Base-by-base conservation (phyloP, 2,888 invertebrate genomes). In the Bembecia ichneumoniformis region DNA sequence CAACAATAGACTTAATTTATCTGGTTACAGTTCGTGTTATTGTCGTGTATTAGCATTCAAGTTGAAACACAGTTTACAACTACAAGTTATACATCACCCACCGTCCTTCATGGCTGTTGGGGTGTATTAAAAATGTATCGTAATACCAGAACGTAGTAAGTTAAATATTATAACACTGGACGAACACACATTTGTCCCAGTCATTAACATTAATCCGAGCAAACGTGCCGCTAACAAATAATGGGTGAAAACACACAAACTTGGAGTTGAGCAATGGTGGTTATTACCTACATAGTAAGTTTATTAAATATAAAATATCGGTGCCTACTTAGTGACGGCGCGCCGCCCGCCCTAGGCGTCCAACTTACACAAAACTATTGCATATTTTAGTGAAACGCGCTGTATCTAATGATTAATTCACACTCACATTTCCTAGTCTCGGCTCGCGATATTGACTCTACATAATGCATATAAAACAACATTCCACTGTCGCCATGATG, bases 351-450 rank as follows among this genome's bases (percentile, higher is more conserved):
- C 66, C 65, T 71, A 82, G 82, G 81, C 80, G 80, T 72, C 71
- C 75, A 77, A 84, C 72, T 82, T 80, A 82, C 77, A 83, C 79
- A 82, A 83, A 82, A 82, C 80, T 80, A 73, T 72, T 86, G 77
- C 81, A 86, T 86, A 84, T 80, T 86, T 84, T 77, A 86, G 77
- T 74, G 68, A 67, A 69, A 74, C 76, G 74, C 79, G 77, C 74
- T 71, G 70, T 73, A 68, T 62, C 68, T 74, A 64, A 82, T 86
- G 70, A 78, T 80, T 86, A 83, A 86, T 86, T 84, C 82, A 86
- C 66, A 58, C 58, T 69, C 66, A 78, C 79, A 82, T 81, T 79
- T 77, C 76, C 77, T 68, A 74, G 75, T 70, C 72, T 73, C 68
- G 74, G 74, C 71, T 68, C 66, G 71, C 65, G 67, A 67, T 77